These are phyloP conservation scores for Halcyon chelicuti DNA, from an alignment of 2,797 vertebrate species.

Conservation along the genomic window DNA sequence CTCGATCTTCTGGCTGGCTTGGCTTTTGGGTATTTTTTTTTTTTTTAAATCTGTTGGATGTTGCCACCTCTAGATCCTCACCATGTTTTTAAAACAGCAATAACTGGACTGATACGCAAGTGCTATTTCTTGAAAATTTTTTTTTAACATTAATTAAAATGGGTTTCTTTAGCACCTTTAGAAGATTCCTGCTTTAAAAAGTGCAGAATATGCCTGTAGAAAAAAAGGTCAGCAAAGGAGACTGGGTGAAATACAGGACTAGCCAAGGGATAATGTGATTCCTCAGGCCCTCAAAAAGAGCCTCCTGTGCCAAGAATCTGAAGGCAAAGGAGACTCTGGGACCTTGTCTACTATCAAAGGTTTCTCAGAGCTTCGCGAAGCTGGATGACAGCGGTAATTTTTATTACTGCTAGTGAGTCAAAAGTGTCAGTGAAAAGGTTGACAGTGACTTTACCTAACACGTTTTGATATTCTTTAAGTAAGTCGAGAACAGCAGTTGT, in stretches of 20 bases:
- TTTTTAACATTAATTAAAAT: neutral
- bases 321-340: slow-evolving; percentile 20
- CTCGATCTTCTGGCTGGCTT: neutral
- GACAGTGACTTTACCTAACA: slow-evolving; percentile 40
- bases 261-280: slow-evolving; percentile 35
- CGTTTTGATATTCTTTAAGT: neutral
- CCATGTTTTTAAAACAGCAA: neutral
- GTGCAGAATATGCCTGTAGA: neutral
- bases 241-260: neutral
- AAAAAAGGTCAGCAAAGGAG: neutral
- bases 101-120: neutral
- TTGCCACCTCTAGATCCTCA: neutral
- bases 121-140: neutral
- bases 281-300: neutral
- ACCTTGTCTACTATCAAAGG: slow-evolving; percentile 28
- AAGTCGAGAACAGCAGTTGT: neutral
- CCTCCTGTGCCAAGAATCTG: slow-evolving; percentile 13
- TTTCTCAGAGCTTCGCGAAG: slow-evolving; percentile 38
- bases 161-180: neutral
- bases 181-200: neutral
- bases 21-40: neutral
- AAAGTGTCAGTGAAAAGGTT: slow-evolving; percentile 21
- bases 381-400: slow-evolving; percentile 42
- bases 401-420: neutral
- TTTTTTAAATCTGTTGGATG: neutral